phyloP scores from a whole-genome alignment of 2,113 vertebrate species.

The Oryzias melastigma region DNA sequence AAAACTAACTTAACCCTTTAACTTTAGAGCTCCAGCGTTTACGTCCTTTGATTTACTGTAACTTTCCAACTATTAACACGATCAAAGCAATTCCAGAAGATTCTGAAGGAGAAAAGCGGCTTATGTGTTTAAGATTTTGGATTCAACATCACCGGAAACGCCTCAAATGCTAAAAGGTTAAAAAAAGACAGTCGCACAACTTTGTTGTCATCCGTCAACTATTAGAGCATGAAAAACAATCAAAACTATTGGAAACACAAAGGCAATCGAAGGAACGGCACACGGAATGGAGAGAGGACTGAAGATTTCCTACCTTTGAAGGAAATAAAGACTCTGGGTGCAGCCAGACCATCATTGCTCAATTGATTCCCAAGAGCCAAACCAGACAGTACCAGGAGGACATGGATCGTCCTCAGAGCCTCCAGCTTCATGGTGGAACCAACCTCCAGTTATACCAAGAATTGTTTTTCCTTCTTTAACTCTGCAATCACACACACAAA shows the following conservation, averaged over 20 bases:
- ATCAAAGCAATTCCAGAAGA: no score
- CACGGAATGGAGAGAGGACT: neutral
- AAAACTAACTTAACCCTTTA: neutral
- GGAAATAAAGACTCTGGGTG: constrained; percentile 78
- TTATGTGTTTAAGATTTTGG: no score
- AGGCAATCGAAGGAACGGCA: neutral
- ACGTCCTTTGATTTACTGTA: no score
- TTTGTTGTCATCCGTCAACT: constrained; percentile 30
- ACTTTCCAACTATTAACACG: no score
- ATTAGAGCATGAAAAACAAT: neutral
- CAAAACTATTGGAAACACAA: neutral
- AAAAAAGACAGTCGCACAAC: constrained; percentile 35
- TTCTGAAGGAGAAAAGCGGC: no score
- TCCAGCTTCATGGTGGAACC: constrained; percentile 70
- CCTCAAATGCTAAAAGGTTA: no score
- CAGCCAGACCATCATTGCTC: constrained; percentile 68
- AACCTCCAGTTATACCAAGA: constrained; percentile 40
- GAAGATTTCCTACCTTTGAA: constrained; percentile 76
- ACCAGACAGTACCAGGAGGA: constrained; percentile 66
- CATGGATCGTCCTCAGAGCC: constrained; percentile 61
- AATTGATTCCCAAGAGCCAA: constrained; percentile 56
- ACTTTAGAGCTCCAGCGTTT: no score
- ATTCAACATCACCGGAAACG: no score
- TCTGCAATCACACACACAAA: constrained; percentile 59
- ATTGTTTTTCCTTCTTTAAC: neutral